Conservation (phyloP, 2,113 vertebrate genomes). For the Cottus gobio region DNA sequence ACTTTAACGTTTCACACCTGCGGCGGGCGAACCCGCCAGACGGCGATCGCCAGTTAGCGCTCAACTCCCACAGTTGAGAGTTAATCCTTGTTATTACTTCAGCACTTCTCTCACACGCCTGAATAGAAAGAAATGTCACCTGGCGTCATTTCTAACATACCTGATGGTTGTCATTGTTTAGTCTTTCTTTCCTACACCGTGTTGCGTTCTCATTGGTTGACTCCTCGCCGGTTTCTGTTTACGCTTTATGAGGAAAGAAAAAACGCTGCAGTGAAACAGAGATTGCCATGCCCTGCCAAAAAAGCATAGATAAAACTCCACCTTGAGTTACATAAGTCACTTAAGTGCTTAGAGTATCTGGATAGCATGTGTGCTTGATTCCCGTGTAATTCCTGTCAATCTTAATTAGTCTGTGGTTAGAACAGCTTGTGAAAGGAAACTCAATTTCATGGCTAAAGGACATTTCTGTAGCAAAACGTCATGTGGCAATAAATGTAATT, state of each 20-base stretch:
- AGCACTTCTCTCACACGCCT: conserved; percentile 19
- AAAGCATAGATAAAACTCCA: neutral
- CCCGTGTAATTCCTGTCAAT: conserved; percentile 13
- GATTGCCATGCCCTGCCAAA: neutral
- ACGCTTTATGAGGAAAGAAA: neutral
- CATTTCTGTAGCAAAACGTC: too few relatives aligned
- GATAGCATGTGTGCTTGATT: conserved; percentile 11
- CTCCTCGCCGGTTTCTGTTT: neutral
- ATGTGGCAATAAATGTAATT: too few relatives aligned
- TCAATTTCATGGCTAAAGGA: neutral
- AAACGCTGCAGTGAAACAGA: conserved; percentile 12
- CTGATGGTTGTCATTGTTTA: conserved; percentile 29
- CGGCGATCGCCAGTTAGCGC: neutral
- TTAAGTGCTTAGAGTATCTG: neutral
- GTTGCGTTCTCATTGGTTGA: conserved; percentile 10
- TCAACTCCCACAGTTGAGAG: conserved; percentile 35
- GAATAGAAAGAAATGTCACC: conserved; percentile 57
- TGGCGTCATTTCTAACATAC: conserved; percentile 67
- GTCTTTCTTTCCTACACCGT: neutral
- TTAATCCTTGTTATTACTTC: conserved; percentile 50
- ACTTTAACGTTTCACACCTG: conserved; percentile 33
- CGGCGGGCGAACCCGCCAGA: conserved; percentile 30
- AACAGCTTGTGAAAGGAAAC: too few relatives aligned
- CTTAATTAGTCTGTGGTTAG: neutral
- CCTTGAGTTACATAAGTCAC: neutral